Conservation (phyloP, 2,888 invertebrate species). For the Eupelmus urozonus region DNA sequence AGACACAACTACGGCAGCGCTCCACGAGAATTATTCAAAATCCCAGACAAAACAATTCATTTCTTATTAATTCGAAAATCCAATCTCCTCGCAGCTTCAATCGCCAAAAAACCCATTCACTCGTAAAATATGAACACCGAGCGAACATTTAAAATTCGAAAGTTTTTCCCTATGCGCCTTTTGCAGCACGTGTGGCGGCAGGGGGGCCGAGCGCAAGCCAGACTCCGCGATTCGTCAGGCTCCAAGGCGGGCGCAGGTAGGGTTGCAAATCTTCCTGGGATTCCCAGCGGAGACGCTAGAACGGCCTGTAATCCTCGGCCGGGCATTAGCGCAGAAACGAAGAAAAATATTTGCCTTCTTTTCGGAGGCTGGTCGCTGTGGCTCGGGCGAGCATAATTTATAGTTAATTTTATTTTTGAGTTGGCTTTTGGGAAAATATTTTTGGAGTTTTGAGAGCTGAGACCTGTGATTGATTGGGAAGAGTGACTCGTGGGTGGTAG, state of each 20-base stretch:
- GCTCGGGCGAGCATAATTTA: background rate
- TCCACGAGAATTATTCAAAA: no score
- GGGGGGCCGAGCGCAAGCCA: background rate
- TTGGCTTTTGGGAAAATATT: background rate
- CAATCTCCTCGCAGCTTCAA: no score
- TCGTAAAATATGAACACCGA: no score
- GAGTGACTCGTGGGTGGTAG: no score
- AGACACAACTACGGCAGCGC: no score
- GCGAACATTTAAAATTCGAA: background rate
- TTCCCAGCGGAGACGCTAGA: conserved; percentile 1
- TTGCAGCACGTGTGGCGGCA: no score
- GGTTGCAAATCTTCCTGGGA: conserved; percentile 49
- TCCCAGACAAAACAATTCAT: no score
- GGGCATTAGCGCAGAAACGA: no score
- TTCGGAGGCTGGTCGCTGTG: background rate
- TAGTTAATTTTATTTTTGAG: conserved; percentile 3
- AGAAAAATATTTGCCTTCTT: conserved; percentile 7
- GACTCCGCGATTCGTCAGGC: conserved; percentile 21
- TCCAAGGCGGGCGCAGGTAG: conserved; percentile 30
- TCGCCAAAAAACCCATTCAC: no score
- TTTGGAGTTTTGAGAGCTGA: no score
- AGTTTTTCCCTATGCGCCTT: background rate
- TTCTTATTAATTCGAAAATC: no score
- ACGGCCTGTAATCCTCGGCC: conserved; percentile 5
- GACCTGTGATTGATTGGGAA: no score